phyloP scores from a whole-genome alignment of 2,113 vertebrate species.

The Calcarius ornatus region DNA sequence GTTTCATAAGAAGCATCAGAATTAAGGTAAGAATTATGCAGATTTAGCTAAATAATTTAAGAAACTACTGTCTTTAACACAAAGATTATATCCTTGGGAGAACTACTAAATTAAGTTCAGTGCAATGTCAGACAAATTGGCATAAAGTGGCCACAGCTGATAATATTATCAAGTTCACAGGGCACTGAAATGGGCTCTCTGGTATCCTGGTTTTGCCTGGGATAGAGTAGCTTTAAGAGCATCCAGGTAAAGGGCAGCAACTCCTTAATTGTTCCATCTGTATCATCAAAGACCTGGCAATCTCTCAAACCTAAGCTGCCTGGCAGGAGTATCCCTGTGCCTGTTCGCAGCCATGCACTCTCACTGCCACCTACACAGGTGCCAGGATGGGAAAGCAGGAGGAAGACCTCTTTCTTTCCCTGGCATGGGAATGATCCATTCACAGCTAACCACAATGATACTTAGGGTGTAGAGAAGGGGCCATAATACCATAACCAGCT shows the following conservation, averaged over 20 bases:
- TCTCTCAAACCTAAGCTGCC: neutral
- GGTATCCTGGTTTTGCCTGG: neutral
- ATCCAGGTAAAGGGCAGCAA: neutral
- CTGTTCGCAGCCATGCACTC: neutral
- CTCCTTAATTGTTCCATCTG: neutral
- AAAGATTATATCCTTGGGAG: neutral
- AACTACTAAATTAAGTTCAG: neutral
- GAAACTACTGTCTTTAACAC: neutral
- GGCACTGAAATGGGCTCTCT: neutral
- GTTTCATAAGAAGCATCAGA: neutral
- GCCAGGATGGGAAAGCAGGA: rapidly evolving
- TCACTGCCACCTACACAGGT: neutral
- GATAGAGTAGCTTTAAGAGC: neutral
- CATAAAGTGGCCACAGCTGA: neutral
- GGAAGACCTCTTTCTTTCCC: neutral
- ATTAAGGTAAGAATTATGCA: neutral
- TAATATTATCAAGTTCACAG: neutral
- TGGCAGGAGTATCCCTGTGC: neutral
- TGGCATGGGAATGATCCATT: neutral
- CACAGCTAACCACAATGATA: neutral
- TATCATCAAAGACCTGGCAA: neutral
- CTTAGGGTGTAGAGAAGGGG: neutral
- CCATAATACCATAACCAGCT: neutral
- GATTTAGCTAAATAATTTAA: neutral
- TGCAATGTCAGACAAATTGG: neutral